Percentiles rank a stretch among this genome's conserved stretches.
Evolutionary conservation across 2,113 vertebrate genomes (phyloP).

Genomic region (Gadus chalcogrammus): DNA sequence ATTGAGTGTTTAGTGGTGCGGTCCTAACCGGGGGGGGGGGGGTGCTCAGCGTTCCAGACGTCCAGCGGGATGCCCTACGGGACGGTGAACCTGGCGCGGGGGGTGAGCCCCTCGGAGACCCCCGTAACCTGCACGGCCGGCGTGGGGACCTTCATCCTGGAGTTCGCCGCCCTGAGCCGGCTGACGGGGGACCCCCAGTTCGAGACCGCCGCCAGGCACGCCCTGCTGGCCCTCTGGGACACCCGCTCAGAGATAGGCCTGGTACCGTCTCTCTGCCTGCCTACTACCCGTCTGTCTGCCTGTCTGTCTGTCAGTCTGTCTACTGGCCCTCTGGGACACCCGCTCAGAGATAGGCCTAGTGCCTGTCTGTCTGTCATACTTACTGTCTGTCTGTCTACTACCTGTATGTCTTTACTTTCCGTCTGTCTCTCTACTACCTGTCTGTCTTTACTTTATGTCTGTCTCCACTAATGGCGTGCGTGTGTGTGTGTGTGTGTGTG

Average conservation of each 20-base stretch:
- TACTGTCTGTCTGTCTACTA: constrained; percentile 9
- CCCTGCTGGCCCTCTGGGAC: constrained; percentile 86
- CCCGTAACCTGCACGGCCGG: constrained; percentile 95
- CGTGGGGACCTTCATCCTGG: constrained; percentile 95
- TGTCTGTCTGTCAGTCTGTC: background rate
- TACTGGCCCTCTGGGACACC: background rate
- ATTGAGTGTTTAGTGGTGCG: too few relatives aligned
- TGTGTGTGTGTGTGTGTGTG: background rate
- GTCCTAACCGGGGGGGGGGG: too few relatives aligned
- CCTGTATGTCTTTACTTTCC: background rate
- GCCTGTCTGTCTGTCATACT: background rate
- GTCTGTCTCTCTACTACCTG: constrained; percentile 13
- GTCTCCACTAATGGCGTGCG: background rate
- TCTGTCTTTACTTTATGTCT: background rate
- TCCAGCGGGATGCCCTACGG: constrained; percentile 95
- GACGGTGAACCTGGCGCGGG: constrained; percentile 89
- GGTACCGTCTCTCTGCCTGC: constrained; percentile 63
- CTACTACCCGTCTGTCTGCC: background rate
- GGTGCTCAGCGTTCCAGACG: constrained; percentile 86
- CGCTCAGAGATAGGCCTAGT: background rate
- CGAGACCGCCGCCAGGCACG: constrained; percentile 81
- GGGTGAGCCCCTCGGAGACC: constrained; percentile 90
- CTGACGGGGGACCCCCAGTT: constrained; percentile 89
- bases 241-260: constrained; percentile 92
- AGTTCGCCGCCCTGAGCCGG: constrained; percentile 89